These are phyloP conservation scores for Hylaeus anthracinus DNA, from an alignment of 1,140 invertebrate genomes.

Conservation along the genomic window DNA sequence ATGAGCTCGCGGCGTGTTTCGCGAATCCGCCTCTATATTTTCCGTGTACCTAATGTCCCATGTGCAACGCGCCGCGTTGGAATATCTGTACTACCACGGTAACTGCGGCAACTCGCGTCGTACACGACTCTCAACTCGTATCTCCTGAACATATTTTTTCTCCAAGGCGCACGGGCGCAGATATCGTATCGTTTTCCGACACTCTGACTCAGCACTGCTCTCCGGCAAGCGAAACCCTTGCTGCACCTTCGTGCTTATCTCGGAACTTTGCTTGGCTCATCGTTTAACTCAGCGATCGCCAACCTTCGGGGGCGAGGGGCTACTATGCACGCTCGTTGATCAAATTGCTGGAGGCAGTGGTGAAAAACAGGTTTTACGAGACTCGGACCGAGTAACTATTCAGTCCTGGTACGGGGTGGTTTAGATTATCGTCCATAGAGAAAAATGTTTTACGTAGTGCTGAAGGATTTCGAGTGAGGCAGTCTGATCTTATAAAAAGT, in stretches of 20 bases:
- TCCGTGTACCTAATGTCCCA: neutral
- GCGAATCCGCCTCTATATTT: neutral
- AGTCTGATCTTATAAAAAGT: too few species aligned
- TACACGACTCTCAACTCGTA: neutral
- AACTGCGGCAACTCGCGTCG: neutral
- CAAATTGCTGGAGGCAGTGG: too few species aligned
- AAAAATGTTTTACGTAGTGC: too few species aligned
- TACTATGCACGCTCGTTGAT: too few species aligned
- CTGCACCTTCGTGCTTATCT: neutral
- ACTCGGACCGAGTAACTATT: too few species aligned
- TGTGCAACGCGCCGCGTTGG: neutral
- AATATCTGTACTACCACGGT: neutral
- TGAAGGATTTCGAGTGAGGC: too few species aligned
- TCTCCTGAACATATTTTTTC: constrained; percentile 12
- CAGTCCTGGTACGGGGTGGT: too few species aligned
- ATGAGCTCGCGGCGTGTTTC: neutral
- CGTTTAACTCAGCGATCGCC: neutral
- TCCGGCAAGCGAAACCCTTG: neutral
- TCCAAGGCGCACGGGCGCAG: too few species aligned
- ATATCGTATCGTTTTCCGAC: neutral
- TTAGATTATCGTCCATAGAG: too few species aligned
- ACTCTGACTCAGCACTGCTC: neutral
- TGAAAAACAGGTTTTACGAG: too few species aligned
- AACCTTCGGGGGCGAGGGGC: too few species aligned
- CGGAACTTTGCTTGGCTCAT: neutral